Conservation (phyloP, 2,888 invertebrate genomes). For the Icerya purchasi region DNA sequence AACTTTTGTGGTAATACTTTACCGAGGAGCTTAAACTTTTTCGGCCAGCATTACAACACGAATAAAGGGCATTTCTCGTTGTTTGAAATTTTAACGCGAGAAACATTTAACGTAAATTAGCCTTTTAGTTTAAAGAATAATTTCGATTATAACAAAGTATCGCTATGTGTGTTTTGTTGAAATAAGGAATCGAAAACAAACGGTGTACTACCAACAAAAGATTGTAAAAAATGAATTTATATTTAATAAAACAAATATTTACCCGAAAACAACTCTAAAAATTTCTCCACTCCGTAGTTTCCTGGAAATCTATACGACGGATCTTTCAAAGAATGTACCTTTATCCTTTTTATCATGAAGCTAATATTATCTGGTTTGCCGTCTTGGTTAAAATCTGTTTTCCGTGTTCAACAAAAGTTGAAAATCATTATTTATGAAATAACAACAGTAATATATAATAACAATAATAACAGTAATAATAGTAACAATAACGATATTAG, state of each 20-base stretch:
- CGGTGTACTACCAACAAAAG: background rate
- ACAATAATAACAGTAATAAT: too few species aligned
- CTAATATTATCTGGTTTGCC: slow-evolving; percentile 79
- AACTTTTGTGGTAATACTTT: too few species aligned
- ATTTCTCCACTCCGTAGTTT: slow-evolving; percentile 96
- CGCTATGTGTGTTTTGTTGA: background rate
- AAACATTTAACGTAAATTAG: background rate
- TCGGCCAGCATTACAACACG: too few species aligned
- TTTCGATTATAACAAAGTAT: background rate
- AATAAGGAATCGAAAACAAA: background rate
- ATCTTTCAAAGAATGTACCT: slow-evolving; percentile 74
- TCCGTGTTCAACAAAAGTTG: too few species aligned
- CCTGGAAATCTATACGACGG: slow-evolving; percentile 73
- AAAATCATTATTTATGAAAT: too few species aligned
- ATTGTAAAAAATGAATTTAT: too few species aligned
- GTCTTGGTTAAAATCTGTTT: slow-evolving; percentile 77
- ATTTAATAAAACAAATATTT: slow-evolving; percentile 24
- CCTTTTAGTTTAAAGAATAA: background rate
- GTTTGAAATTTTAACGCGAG: background rate
- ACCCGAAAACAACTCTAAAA: slow-evolving; percentile 91
- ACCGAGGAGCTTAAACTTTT: too few species aligned
- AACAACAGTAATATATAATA: too few species aligned
- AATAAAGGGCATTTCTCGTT: too few species aligned
- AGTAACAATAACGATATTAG: too few species aligned
- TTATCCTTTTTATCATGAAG: slow-evolving; percentile 88